Evolutionary conservation across 2,113 vertebrate genomes (phyloP), one percentile per base, ranked within the genome.

Genomic region (Dromaius novaehollandiae): DNA sequence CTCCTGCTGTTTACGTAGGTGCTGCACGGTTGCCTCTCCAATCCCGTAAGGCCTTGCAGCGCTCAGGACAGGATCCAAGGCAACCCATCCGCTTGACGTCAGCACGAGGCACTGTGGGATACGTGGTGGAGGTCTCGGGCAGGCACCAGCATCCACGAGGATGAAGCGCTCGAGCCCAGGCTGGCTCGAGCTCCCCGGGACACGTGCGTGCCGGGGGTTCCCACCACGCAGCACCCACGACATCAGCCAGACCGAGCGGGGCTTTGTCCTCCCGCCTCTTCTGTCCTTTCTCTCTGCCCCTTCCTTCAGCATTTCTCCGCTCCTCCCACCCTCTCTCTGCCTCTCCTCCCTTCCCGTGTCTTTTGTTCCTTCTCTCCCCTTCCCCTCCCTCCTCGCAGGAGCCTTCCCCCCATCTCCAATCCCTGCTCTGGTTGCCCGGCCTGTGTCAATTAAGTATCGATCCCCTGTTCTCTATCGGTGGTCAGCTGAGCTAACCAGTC

Each of bases 401-500:
- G 65, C 94, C 95, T 94, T 69, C 64, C 68, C 96, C 93, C 89
- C 82, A 64, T 81, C 97, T 94, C 96, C 96, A 95, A 73, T 96
- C 82, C 85, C 89, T 86, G 88, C 95, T 95, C 96, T 21, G 32
- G 65, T 93, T 97, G 89, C 94, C 94, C 94, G 75, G 96, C 82
- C 96, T 92, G 91, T 96, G 97, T 97, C 96, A 96, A 96, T 97
- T 92, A 96, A 93, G 77, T 95, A 97, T 97, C 91, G 96, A 96
- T 97, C 92, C 94, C 91, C 93, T 92, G 93, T 94, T 97, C 95
- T 91, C 95, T 96, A 97, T 96, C 95, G 97, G 91, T 96, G 96
- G 97, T 97, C 97, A 97, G 97, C 96, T 95, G 94, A 95, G 97
- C 96, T 97, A 95, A 97, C 96, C 97, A 95, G 97, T 92, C 93